Evolutionary conservation across 2,113 vertebrate genomes (phyloP).

Genomic region (Irena cyanogastra): DNA sequence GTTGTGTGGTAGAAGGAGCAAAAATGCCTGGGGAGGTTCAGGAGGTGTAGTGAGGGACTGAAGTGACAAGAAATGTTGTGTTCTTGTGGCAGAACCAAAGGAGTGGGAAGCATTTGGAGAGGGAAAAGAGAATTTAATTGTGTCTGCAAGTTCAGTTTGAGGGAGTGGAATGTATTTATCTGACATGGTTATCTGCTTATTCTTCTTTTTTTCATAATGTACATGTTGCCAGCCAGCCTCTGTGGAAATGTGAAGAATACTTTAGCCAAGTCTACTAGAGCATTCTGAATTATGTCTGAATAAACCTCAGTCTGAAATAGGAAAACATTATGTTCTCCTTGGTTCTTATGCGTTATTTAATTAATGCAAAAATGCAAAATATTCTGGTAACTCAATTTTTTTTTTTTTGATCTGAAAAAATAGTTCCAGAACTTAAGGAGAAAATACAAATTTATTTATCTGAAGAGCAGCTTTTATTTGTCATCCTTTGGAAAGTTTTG

Average conservation of each 20-base stretch:
- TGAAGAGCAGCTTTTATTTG: background rate
- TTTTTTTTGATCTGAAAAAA: background rate
- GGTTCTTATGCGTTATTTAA: background rate
- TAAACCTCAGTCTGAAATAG: background rate
- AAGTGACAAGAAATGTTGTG: background rate
- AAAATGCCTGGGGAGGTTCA: background rate
- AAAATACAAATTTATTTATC: background rate
- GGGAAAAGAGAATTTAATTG: slow-evolving; percentile 9
- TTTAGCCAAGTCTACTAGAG: slow-evolving; percentile 10
- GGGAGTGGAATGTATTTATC: slow-evolving; percentile 48
- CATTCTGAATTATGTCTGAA: slow-evolving; percentile 1
- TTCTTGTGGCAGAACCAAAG: background rate
- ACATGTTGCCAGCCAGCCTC: background rate
- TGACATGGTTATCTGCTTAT: slow-evolving; percentile 34
- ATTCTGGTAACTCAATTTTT: background rate
- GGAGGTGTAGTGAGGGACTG: background rate
- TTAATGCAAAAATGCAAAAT: slow-evolving; percentile 28
- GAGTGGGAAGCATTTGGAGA: slow-evolving; percentile 1
- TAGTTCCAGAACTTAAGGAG: background rate
- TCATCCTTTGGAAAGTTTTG: background rate
- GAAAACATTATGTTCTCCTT: background rate
- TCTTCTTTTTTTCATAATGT: slow-evolving; percentile 1
- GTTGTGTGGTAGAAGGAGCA: background rate
- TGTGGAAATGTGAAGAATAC: slow-evolving; percentile 6
- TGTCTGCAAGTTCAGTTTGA: slow-evolving; percentile 4